Percentiles rank a stretch among this genome's conserved stretches.
phyloP scores from a whole-genome alignment of 1,140 invertebrate species.

The Drosophila arawakana region DNA sequence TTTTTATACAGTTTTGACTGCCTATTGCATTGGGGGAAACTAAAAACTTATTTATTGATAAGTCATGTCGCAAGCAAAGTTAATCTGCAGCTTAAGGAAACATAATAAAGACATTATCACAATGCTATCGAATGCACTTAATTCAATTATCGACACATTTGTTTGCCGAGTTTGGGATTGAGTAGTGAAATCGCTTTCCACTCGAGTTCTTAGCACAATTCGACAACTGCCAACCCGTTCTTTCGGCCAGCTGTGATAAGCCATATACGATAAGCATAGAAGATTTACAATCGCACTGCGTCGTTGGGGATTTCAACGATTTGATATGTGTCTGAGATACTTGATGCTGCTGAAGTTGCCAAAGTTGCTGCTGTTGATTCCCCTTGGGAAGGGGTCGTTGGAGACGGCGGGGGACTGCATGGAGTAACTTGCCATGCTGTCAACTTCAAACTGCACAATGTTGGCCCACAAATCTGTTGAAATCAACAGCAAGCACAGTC shows the following conservation, averaged over 20 bases:
- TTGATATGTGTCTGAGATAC: constrained; percentile 63
- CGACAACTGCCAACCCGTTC: constrained; percentile 24
- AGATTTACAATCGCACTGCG: constrained; percentile 68
- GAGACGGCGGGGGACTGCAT: background rate
- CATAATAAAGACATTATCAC: constrained; percentile 8
- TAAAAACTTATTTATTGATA: background rate
- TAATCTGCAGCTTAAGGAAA: background rate
- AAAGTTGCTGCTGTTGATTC: constrained; percentile 45
- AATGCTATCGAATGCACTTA: constrained; percentile 19
- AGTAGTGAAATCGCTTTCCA: constrained; percentile 38
- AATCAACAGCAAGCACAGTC: constrained; percentile 43
- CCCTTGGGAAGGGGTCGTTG: constrained; percentile 40
- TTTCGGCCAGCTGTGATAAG: constrained; percentile 57
- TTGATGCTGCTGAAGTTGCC: constrained; percentile 31
- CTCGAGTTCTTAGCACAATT: constrained; percentile 35
- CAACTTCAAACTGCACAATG: constrained; percentile 61
- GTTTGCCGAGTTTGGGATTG: background rate
- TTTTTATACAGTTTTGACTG: no score
- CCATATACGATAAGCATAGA: constrained; percentile 60
- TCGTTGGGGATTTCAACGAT: constrained; percentile 53
- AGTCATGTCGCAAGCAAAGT: constrained; percentile 1
- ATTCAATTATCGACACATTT: constrained; percentile 40
- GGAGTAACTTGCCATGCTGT: constrained; percentile 58
- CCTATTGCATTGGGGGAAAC: background rate
- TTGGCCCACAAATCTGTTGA: constrained; percentile 68